These are phyloP conservation scores for Diarsia rubi DNA, from an alignment of 2,888 invertebrate species.

Conservation along the genomic window DNA sequence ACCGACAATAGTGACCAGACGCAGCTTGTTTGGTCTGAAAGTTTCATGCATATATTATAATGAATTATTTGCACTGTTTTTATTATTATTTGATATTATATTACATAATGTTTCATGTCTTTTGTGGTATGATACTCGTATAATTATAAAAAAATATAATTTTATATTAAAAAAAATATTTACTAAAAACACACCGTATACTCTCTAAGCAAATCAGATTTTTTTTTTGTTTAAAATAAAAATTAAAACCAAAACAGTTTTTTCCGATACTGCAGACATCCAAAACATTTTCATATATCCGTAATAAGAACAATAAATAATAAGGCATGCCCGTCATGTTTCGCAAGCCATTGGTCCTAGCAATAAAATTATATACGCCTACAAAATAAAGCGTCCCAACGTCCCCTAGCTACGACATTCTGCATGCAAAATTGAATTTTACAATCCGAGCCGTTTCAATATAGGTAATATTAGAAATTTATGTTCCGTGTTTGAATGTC, in stretches of 20 bases:
- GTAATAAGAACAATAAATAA: constrained; percentile 72
- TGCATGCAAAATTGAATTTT: constrained; percentile 91
- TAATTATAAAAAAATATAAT: not conserved
- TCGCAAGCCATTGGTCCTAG: constrained; percentile 89
- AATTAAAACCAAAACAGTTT: not conserved
- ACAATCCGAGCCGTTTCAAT: constrained; percentile 88
- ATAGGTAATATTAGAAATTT: constrained; percentile 90
- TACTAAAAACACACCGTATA: too few species aligned
- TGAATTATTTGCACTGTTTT: not conserved
- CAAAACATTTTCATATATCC: constrained; percentile 28
- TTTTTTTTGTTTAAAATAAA: not conserved
- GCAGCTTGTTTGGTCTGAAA: constrained; percentile 7
- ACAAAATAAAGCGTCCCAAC: constrained; percentile 86
- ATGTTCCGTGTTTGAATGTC: constrained; percentile 87
- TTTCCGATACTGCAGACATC: not conserved
- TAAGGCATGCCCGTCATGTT: constrained; percentile 83
- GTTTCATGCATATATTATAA: constrained; percentile 16
- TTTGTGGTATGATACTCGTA: not conserved
- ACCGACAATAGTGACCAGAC: constrained; percentile 28
- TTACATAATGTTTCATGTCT: not conserved
- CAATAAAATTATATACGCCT: constrained; percentile 91
- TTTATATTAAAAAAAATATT: too few species aligned
- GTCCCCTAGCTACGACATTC: constrained; percentile 82
- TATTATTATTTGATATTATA: not conserved
- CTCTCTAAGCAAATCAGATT: too few species aligned